Conservation (phyloP, 1,140 invertebrate species). For the Dinoponera quadriceps region DNA sequence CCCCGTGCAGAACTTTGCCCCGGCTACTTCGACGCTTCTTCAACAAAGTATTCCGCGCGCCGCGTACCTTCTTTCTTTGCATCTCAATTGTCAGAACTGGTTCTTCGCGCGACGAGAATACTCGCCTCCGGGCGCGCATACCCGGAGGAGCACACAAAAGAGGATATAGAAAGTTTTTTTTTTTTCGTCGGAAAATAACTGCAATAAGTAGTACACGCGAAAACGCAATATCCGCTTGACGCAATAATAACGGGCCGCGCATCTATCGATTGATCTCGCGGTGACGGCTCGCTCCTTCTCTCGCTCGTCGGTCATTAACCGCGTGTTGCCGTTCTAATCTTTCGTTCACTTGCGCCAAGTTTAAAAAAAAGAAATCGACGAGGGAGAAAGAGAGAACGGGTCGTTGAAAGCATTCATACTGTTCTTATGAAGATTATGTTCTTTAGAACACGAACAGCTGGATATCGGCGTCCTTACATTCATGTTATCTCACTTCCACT, state of each 20-base stretch:
- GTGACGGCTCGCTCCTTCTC: neutral
- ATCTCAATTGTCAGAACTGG: conserved; percentile 59
- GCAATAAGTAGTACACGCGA: neutral
- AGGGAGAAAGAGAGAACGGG: too few species aligned
- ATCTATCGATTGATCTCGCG: conserved; percentile 7
- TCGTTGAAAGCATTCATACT: too few species aligned
- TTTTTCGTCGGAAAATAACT: neutral
- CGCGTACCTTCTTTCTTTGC: conserved; percentile 19
- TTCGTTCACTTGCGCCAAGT: neutral
- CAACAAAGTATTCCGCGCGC: conserved; percentile 41
- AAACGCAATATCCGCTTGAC: neutral
- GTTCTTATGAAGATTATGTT: too few species aligned
- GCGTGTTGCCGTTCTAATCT: neutral
- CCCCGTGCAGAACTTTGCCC: conserved; percentile 22
- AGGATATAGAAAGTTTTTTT: conserved; percentile 38
- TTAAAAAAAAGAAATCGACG: neutral
- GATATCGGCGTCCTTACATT: too few species aligned
- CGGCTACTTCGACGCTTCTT: conserved; percentile 29
- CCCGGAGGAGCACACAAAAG: conserved; percentile 7
- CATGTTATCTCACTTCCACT: too few species aligned
- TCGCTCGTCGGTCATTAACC: neutral
- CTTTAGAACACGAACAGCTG: too few species aligned
- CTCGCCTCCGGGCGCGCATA: conserved; percentile 24
- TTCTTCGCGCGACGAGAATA: neutral
- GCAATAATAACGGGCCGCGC: neutral